Evolutionary conservation across 2,888 invertebrate species (phyloP), one percentile per base, ranked within the genome.

Genomic region (Hirtodrosophila confusa): DNA sequence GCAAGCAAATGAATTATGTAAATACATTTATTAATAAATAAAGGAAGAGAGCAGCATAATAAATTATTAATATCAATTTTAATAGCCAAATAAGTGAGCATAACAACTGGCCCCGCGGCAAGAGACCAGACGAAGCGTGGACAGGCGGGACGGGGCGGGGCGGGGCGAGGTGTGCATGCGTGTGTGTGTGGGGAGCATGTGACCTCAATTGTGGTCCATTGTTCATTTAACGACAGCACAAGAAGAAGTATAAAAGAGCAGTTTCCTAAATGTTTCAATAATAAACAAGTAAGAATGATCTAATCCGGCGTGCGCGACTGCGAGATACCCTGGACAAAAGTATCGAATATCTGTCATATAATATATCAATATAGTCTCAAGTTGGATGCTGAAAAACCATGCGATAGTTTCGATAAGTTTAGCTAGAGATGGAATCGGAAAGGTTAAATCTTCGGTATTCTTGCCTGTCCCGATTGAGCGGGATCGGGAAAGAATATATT

Each of bases 181-280:
- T 36, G 10, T 27, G n/a, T 8, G 9, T 27, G 27, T 48, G 56
- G 37, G 33, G 5, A 36, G 43, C 61, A 58, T 80, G 73, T 74
- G 85, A 74, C 85, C 85, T 68, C 82, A 82, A 82, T 82, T 82
- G 82, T 53, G 78, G 57, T 45, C 53, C 78, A 85, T 82, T 82
- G 80, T 82, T 85, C 85, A 85, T 78, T 85, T 85, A 84, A 75
- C 78, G 68, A 72, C 62, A 61, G 60, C 53, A 63, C 35, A 55
- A 48, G 44, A 49, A 61, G 39, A 50, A 24, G 41, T 75, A 76
- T 65, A 68, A 74, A 68, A 78, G 65, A 75, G 61, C 68, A 78
- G 51, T 65, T 44, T 29, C 54, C n/a, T 23, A 60, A 72, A 74
- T 74, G 65, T 73, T 73, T 69, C 58, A 69, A 74, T 63, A 55